Percentiles rank a stretch among this genome's conserved stretches.
phyloP scores from a whole-genome alignment of 2,888 invertebrate species.

The Parnassius orleans region DNA sequence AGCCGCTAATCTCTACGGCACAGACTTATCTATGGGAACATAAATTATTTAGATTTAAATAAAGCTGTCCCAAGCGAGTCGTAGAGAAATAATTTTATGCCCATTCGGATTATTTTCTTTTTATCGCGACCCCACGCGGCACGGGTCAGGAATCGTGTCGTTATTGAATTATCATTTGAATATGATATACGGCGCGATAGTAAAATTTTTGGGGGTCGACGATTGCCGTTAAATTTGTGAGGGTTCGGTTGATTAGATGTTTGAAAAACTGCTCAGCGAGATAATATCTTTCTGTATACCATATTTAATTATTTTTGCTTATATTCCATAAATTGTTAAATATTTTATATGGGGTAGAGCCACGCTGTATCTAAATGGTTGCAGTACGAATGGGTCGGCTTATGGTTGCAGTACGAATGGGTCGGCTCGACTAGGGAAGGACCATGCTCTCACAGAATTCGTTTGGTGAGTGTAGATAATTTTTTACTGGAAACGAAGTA shows the following conservation, averaged over 20 bases:
- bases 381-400: no score
- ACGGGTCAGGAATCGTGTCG: constrained; percentile 65
- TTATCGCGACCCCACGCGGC: constrained; percentile 58
- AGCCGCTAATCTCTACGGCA: constrained; percentile 56
- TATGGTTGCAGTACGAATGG: no score
- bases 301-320: no score
- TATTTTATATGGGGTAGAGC: no score
- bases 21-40: constrained; percentile 55
- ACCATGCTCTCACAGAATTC: no score
- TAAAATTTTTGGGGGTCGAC: constrained; percentile 58
- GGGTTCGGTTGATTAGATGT: constrained; percentile 58
- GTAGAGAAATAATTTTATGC: constrained; percentile 68
- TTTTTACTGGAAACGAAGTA: no score
- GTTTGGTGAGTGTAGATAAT: no score
- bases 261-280: constrained; percentile 57
- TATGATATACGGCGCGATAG: constrained; percentile 69
- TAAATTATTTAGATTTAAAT: constrained; percentile 66
- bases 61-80: constrained; percentile 57
- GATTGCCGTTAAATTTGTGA: constrained; percentile 66
- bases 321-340: no score
- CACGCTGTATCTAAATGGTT: no score
- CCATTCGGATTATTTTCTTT: constrained; percentile 62
- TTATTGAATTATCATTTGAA: constrained; percentile 79
- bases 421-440: no score
- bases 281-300: constrained; percentile 32